These are phyloP conservation scores for Characodon lateralis DNA, from an alignment of 2,797 vertebrate genomes.

Conservation along the genomic window DNA sequence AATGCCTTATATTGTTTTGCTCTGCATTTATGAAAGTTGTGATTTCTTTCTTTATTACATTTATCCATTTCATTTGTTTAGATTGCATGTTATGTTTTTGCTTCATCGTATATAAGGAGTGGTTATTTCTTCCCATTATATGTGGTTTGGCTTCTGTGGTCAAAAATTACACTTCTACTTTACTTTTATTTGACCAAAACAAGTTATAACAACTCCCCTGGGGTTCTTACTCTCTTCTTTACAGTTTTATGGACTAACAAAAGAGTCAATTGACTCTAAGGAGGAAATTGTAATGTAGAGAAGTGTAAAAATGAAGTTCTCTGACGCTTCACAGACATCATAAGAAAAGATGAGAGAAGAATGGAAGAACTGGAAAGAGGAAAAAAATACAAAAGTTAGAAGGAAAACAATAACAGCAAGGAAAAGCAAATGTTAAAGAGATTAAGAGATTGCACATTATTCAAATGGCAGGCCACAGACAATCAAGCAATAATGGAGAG, in stretches of 20 bases:
- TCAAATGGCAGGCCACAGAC: slow-evolving; percentile 64
- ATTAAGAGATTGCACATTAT: slow-evolving; percentile 48
- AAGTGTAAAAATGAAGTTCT: slow-evolving; percentile 12
- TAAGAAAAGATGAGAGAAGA: slow-evolving; percentile 3
- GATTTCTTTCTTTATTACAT: neutral
- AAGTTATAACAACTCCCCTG: neutral
- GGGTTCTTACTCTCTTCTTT: neutral
- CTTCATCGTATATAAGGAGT: neutral
- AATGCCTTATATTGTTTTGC: too few species aligned
- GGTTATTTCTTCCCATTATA: neutral
- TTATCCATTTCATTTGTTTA: neutral
- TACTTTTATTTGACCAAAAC: neutral
- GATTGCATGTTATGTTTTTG: neutral
- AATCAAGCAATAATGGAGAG: slow-evolving; percentile 74
- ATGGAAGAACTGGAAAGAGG: neutral
- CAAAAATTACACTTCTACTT: neutral
- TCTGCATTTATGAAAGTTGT: neutral
- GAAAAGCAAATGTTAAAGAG: slow-evolving; percentile 40
- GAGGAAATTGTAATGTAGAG: slow-evolving; percentile 9
- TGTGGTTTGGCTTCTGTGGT: neutral
- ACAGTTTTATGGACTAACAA: neutral
- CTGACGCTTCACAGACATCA: slow-evolving; percentile 14
- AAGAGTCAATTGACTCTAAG: slow-evolving; percentile 33
- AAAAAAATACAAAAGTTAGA: slow-evolving; percentile 5
- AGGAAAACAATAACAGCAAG: slow-evolving; percentile 12